These are phyloP conservation scores for Coreius guichenoti DNA, from an alignment of 2,797 vertebrate genomes.

Conservation along the genomic window DNA sequence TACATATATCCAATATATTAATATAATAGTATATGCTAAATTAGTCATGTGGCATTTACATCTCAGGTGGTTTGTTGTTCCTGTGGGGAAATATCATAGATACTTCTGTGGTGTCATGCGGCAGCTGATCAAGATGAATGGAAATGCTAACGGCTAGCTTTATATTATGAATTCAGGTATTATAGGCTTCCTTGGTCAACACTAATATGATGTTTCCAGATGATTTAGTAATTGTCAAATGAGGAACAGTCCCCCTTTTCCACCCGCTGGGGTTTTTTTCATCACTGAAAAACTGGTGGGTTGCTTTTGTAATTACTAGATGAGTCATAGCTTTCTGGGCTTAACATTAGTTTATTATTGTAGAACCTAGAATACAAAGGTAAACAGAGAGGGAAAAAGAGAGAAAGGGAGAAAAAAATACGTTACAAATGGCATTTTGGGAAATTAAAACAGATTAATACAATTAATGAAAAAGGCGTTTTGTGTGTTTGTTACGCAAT, in stretches of 20 bases:
- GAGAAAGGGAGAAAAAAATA: not conserved
- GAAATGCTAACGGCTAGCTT: not conserved
- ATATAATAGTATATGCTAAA: too few species aligned
- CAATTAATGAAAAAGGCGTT: constrained; percentile 6
- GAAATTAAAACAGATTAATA: constrained; percentile 30
- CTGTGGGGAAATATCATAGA: not conserved
- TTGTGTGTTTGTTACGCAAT: constrained; percentile 6
- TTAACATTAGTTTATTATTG: constrained; percentile 57
- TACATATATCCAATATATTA: not conserved
- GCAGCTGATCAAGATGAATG: not conserved
- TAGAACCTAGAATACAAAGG: not conserved
- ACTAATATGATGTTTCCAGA: not conserved
- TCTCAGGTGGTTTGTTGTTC: not conserved
- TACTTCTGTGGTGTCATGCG: not conserved
- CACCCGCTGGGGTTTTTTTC: not conserved
- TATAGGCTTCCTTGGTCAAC: not conserved
- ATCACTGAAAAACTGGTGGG: constrained; percentile 2
- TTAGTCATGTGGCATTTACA: too few species aligned
- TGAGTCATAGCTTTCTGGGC: constrained; percentile 68
- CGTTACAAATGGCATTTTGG: not conserved
- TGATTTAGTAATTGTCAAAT: not conserved
- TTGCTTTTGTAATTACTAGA: constrained; percentile 72
- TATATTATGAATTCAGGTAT: not conserved
- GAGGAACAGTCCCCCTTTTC: not conserved
- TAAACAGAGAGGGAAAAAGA: not conserved